Conservation (phyloP, 2,113 vertebrate genomes). For the Xenus cinereus region DNA sequence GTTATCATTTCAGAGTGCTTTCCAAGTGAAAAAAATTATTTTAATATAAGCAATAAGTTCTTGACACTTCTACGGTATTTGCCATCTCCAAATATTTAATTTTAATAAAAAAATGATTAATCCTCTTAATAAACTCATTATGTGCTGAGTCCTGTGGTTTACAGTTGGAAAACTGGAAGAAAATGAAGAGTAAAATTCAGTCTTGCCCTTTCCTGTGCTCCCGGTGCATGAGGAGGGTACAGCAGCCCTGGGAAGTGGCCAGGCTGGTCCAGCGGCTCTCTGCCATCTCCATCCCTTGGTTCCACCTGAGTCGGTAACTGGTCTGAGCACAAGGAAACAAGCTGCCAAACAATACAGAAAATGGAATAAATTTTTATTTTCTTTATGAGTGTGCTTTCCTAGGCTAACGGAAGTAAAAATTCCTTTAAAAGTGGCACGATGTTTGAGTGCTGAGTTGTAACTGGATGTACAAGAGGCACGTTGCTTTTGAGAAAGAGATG, state of each 20-base stretch:
- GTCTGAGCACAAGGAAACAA: background rate
- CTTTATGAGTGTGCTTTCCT: background rate
- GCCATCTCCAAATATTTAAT: background rate
- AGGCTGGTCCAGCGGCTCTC: background rate
- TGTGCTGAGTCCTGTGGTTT: background rate
- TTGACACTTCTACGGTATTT: background rate
- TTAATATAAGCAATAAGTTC: background rate
- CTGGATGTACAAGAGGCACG: background rate
- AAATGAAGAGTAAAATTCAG: background rate
- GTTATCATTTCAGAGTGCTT: background rate
- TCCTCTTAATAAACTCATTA: background rate
- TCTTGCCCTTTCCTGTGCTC: background rate
- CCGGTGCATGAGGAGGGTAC: too few species aligned
- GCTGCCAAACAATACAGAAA: background rate
- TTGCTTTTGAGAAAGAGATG: background rate
- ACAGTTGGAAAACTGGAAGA: background rate
- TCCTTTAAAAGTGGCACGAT: background rate
- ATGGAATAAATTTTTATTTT: background rate
- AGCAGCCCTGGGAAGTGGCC: rapidly evolving
- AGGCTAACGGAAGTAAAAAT: background rate
- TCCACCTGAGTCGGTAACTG: too few species aligned
- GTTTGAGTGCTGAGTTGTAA: background rate
- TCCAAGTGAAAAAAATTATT: background rate
- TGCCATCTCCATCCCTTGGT: background rate
- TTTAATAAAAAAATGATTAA: background rate